A percentile compares a stretch with the other conserved stretches of the same genome.
phyloP scores from a whole-genome alignment of 2,888 invertebrate genomes.

The Cylloceria caligata region DNA sequence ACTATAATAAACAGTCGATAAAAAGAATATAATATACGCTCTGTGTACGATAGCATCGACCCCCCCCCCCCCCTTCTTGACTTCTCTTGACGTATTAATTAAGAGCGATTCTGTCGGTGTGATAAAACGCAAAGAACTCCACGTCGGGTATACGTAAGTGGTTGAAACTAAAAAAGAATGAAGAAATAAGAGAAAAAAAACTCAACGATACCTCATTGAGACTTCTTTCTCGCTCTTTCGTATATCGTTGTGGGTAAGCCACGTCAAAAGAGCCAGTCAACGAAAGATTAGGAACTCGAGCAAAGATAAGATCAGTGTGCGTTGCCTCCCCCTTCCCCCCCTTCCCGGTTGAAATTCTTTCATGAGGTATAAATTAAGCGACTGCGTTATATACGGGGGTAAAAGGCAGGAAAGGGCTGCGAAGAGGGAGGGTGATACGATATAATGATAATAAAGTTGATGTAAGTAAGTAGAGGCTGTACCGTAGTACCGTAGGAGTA shows the following conservation, averaged over 20 bases:
- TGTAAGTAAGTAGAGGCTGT: constrained; percentile 52
- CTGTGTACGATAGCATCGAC: constrained; percentile 42
- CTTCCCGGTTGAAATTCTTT: constrained; percentile 25
- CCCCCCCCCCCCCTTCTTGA: constrained; percentile 6
- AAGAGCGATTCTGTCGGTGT: constrained; percentile 60
- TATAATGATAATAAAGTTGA: constrained; percentile 52
- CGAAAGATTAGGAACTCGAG: constrained; percentile 45
- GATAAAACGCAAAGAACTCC: constrained; percentile 53
- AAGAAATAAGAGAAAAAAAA: constrained; percentile 25
- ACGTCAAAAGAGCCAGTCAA: constrained; percentile 23
- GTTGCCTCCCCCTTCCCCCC: too few relatives aligned
- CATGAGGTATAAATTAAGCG: constrained; percentile 13
- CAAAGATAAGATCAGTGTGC: constrained; percentile 38
- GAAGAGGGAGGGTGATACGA: constrained; percentile 10
- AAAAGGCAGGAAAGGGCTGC: too few relatives aligned
- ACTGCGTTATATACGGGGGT: too few relatives aligned
- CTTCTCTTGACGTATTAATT: constrained; percentile 63
- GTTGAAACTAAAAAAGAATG: constrained; percentile 39
- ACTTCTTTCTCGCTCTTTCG: constrained; percentile 16
- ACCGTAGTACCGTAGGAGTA: constrained; percentile 43
- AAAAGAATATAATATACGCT: constrained; percentile 62
- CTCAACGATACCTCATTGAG: background rate
- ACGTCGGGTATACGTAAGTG: constrained; percentile 26
- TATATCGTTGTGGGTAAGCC: background rate
- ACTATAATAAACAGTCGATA: constrained; percentile 64